phyloP scores from a whole-genome alignment of 2,797 vertebrate genomes.

The Bucorvus abyssinicus region DNA sequence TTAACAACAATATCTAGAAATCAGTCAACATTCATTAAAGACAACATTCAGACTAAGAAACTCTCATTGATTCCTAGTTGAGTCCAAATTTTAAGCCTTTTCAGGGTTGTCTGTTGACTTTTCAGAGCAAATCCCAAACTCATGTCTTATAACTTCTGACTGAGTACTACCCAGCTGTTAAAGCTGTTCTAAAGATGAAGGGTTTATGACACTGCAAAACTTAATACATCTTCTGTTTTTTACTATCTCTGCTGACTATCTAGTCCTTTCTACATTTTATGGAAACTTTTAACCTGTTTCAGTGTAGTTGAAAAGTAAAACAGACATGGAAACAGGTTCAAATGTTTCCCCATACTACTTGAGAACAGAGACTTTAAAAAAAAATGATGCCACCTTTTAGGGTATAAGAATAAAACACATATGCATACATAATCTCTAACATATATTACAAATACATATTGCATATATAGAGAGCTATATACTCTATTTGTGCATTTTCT shows the following conservation, averaged over 20 bases:
- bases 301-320: background rate
- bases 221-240: background rate
- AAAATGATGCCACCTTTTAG: background rate
- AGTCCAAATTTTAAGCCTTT: background rate
- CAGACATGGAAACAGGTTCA: background rate
- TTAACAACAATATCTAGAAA: background rate
- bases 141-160: background rate
- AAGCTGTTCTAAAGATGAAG: background rate
- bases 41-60: background rate
- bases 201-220: background rate
- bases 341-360: background rate
- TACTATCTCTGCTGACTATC: background rate
- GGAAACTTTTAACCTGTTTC: background rate
- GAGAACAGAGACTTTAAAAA: background rate
- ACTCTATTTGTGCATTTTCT: background rate
- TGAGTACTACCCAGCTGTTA: background rate
- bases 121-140: background rate
- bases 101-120: background rate
- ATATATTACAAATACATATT: background rate
- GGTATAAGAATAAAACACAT: background rate
- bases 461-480: background rate
- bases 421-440: background rate
- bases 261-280: background rate
- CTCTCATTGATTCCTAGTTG: background rate
- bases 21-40: no score